Percentiles rank a stretch among this genome's conserved stretches.
Evolutionary conservation across 2,113 vertebrate species (phyloP).

Genomic region (Cygnus buccinator): DNA sequence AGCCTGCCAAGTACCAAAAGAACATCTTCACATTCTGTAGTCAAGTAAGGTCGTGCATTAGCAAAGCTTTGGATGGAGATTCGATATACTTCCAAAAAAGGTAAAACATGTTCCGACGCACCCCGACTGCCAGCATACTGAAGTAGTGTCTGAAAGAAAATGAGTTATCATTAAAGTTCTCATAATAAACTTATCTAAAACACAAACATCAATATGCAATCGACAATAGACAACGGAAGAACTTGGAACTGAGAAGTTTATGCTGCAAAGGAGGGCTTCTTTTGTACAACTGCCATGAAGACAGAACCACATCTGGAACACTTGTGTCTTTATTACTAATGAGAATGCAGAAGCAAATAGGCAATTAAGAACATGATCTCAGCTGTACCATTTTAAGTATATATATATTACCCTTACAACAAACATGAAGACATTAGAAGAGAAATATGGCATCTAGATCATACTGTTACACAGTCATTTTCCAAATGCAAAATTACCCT

Average conservation of each 20-base stretch:
- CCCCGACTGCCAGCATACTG: slow-evolving; percentile 94
- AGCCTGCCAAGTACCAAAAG: slow-evolving; percentile 93
- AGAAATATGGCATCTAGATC: background rate
- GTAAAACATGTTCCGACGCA: slow-evolving; percentile 91
- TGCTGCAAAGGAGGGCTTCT: background rate
- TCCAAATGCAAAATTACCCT: background rate
- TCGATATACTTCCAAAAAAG: slow-evolving; percentile 94
- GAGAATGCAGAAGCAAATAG: background rate
- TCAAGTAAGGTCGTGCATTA: slow-evolving; percentile 92
- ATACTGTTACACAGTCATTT: accelerated
- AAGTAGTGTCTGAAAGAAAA: slow-evolving; percentile 87
- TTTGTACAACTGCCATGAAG: background rate
- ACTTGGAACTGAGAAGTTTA: background rate
- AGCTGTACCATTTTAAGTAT: background rate
- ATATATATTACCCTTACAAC: background rate
- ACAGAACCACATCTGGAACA: background rate
- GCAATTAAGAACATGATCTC: background rate
- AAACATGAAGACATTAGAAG: background rate
- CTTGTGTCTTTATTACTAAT: background rate
- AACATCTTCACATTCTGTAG: slow-evolving; percentile 92
- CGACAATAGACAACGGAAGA: background rate
- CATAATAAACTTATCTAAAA: background rate
- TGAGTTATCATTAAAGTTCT: background rate
- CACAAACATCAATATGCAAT: background rate
- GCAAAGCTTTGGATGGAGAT: slow-evolving; percentile 96